Base-by-base conservation (phyloP, 92 coral and sea anemone genomes). In the Meandrina meandrites region DNA sequence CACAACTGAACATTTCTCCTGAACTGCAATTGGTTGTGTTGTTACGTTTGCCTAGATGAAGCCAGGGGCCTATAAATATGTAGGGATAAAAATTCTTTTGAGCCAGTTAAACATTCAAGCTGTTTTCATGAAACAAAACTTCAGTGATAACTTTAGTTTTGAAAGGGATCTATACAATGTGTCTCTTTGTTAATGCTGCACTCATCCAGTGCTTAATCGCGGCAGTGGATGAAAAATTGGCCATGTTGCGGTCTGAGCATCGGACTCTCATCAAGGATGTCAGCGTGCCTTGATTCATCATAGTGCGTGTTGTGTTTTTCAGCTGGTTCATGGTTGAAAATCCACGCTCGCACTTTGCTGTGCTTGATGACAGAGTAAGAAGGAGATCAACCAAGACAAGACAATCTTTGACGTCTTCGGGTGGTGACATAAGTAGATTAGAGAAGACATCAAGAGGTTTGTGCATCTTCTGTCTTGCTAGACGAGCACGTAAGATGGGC, bases 331-430 rank as follows among this genome's bases (percentile, higher is more conserved):
- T 87, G 36, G 90, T 54, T 54, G 90, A 80, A 53, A 87, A 87
- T 47, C 90, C 85, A 22, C 81, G 85, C 64, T 87, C 86, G 37
- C 90, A 87, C 75, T 80, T 87, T 81, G 86, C 90, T 34, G 81
- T 87, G 79, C 51, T 45, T 8, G 67, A 86, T 50, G 90, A 80
- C 90, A 87, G 62, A 31, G 86, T 87, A 42, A 80, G 6, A 24
- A 87, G 62, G n/a, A 80, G 72, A 24, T 87, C 89, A 21, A 79
- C 7, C 42, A 87, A 45, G 24, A 80, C 73, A 32, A 87, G 81
- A 42, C 86, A 87, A 57, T 56, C 90, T 75, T 87, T 87, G 22
- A 80, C 81, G 13, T 87, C 90, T 72, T 81, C 86, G 47, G 90
- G 90, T 3, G 36, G 66, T 80, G 86, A 87, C 53, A 47, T 56